These are phyloP conservation scores for Hesperophylax magnus DNA, from an alignment of 1,140 invertebrate species.

Conservation along the genomic window DNA sequence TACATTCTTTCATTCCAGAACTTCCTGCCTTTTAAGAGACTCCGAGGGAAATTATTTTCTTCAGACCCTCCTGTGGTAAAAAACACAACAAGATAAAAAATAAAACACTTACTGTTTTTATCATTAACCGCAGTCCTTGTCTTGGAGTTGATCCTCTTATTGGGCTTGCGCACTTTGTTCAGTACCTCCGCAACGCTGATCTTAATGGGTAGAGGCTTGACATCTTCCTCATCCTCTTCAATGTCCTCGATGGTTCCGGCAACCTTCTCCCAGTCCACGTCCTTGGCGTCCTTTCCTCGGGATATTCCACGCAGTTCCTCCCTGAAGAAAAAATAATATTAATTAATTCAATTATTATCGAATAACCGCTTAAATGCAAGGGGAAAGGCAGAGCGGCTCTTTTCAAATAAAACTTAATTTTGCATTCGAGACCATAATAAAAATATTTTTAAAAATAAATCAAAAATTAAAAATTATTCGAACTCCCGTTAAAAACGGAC, in stretches of 20 bases:
- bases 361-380: too few species aligned
- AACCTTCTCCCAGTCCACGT: conserved; percentile 87
- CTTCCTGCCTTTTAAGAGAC: too few species aligned
- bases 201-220: conserved; percentile 85
- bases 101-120: conserved; percentile 68
- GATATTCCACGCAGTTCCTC: conserved; percentile 89
- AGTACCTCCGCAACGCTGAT: conserved; percentile 83
- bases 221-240: conserved; percentile 69
- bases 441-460: too few species aligned
- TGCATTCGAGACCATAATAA: too few species aligned
- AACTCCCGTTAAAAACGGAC: too few species aligned
- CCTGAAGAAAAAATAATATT: conserved; percentile 62
- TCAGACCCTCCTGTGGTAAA: too few species aligned
- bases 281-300: conserved; percentile 84
- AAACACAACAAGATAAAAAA: too few species aligned
- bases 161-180: conserved; percentile 76
- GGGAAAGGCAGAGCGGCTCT: too few species aligned
- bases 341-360: neutral
- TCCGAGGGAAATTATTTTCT: too few species aligned
- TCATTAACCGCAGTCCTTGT: conserved; percentile 65
- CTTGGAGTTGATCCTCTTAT: conserved; percentile 73
- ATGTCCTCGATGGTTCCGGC: conserved; percentile 68
- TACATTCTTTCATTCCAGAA: too few species aligned
- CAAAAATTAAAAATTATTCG: too few species aligned
- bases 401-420: too few species aligned